Percentiles rank a stretch among this genome's conserved stretches.
phyloP scores from a whole-genome alignment of 2,797 vertebrate genomes.

The Danio albolineatus region DNA sequence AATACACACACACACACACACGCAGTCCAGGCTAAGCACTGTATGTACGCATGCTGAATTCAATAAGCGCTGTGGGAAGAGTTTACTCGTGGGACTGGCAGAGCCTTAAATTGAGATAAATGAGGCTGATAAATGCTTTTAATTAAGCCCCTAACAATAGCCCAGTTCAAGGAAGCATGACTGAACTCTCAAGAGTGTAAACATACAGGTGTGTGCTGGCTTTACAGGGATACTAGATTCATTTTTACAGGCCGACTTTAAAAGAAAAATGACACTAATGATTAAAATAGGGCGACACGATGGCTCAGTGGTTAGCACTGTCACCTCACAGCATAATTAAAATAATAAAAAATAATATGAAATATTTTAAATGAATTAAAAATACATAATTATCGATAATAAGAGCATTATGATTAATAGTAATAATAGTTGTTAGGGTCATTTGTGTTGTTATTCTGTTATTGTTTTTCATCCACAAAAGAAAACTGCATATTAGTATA shows the following conservation, averaged over 20 bases:
- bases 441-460: too few relatives aligned
- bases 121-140: constrained; percentile 54
- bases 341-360: too few relatives aligned
- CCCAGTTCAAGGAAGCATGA: constrained; percentile 31
- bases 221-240: background rate
- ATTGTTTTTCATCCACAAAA: too few relatives aligned
- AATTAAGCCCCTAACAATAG: constrained; percentile 56
- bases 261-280: background rate
- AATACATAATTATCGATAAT: too few relatives aligned
- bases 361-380: too few relatives aligned
- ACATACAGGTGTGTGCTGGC: constrained; percentile 15
- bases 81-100: constrained; percentile 34
- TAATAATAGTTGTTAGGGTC: too few relatives aligned
- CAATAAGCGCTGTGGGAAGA: constrained; percentile 40
- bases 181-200: constrained; percentile 4
- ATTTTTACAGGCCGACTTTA: background rate
- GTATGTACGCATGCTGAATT: constrained; percentile 20
- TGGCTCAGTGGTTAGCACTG: too few relatives aligned
- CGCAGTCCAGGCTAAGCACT: constrained; percentile 22
- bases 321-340: too few relatives aligned
- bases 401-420: too few relatives aligned
- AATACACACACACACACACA: constrained; percentile 5
- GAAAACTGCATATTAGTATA: too few relatives aligned
- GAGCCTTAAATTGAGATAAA: constrained; percentile 52
- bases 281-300: too few relatives aligned